A percentile compares a stretch with the other conserved stretches of the same genome.
Conservation (phyloP, 1,140 invertebrate genomes). For the Papilio xuthus region DNA sequence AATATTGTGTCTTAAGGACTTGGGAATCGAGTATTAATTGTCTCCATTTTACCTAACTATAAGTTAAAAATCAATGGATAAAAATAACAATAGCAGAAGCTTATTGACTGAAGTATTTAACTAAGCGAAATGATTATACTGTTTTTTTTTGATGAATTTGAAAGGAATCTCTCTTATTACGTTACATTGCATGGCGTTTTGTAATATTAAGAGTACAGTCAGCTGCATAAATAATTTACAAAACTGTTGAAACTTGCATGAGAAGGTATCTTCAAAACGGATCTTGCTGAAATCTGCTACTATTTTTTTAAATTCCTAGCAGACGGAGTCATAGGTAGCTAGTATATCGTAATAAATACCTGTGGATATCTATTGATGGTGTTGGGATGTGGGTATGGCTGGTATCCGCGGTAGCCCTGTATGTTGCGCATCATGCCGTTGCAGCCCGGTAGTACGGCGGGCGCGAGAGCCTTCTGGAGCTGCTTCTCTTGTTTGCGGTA, state of each 20-base stretch:
- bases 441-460: slow-evolving; percentile 94
- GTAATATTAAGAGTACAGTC: background rate
- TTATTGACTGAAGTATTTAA: background rate
- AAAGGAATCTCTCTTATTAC: background rate
- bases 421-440: slow-evolving; percentile 99
- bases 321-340: too few species aligned
- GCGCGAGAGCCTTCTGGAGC: slow-evolving; percentile 95
- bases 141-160: background rate
- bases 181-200: background rate
- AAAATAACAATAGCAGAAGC: background rate
- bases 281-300: too few species aligned
- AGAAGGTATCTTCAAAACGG: too few species aligned
- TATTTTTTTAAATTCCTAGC: too few species aligned
- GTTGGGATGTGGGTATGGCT: slow-evolving; percentile 95
- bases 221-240: too few species aligned
- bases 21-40: too few species aligned
- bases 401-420: slow-evolving; percentile 95
- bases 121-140: background rate
- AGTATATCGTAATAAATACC: slow-evolving; percentile 80
- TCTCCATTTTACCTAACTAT: too few species aligned
- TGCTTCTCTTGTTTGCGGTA: slow-evolving; percentile 99
- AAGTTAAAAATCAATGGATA: background rate
- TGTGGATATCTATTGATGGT: slow-evolving; percentile 97
- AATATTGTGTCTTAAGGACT: too few species aligned
- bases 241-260: too few species aligned